Base-by-base conservation (phyloP, 1,140 invertebrate genomes). In the Zaprionus inermis region DNA sequence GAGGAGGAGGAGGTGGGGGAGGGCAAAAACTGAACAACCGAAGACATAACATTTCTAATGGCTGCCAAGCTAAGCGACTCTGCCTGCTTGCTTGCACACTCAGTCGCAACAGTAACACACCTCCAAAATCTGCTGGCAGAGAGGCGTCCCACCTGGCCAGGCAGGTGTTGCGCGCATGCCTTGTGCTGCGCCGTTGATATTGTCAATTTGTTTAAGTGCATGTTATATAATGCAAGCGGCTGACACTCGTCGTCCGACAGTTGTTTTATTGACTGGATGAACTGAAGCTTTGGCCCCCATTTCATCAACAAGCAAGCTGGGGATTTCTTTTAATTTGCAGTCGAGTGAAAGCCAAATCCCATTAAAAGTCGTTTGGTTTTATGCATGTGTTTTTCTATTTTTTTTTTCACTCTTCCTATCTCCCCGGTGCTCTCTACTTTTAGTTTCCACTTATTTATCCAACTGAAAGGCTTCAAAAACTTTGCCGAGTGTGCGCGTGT, bases 181-280 rank as follows among this genome's bases (percentile, higher is more conserved):
- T 36, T 63, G 28, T 44, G 36, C 16, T 36, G 60, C 58, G 41
- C 73, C 80, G 69, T 77, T 76, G 69, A 84, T 84, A 79, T 84
- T 84, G 78, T 78, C 84, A 88, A 88, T 88, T 88, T 89, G 72
- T 84, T 69, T 80, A 78, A 88, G 84, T 88, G 84, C 84, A 75
- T 69, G 84, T 78, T 89, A 78, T 69, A 77, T 79, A 84, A 89
- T 78, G 72, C 65, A 82, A 81, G 38, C 78, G 49, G 30, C 74
- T 76, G 52, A 51, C 77, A 67, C 16, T 30, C 49, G 22, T 38
- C 60, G 55, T 18, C n/a, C 22, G 30, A 18, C 34, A 20, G 24
- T 28, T 51, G 38, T 46, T 63, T 51, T 70, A 64, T 64, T 71
- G 67, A 52, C 41, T 57, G 72, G 34, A n/a, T 63, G 57, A 74